Evolutionary conservation across 2,113 vertebrate genomes (phyloP).

Genomic region (Pomatostomus ruficeps): DNA sequence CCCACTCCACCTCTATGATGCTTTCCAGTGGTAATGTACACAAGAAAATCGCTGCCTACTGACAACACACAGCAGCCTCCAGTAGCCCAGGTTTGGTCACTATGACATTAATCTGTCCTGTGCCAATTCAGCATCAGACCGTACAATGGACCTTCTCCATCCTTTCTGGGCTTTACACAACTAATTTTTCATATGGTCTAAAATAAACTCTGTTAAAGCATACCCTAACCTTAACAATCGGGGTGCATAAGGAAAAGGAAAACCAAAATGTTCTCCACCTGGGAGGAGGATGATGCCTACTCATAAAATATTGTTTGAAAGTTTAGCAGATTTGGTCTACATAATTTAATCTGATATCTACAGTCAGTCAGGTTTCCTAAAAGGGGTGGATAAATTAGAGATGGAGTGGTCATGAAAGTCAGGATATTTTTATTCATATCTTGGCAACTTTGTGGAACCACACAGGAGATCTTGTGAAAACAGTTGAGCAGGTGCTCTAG

Average conservation of each 20-base stretch:
- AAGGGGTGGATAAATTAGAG: background rate
- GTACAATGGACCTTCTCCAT: background rate
- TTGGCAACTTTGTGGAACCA: background rate
- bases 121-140: background rate
- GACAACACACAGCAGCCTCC: background rate
- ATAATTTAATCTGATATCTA: background rate
- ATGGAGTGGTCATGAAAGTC: background rate
- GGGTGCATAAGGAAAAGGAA: background rate
- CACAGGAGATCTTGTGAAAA: background rate
- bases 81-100: background rate
- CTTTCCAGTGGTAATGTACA: background rate
- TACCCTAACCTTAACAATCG: background rate
- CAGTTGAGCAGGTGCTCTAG: background rate
- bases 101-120: background rate
- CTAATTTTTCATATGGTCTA: background rate
- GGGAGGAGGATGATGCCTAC: background rate
- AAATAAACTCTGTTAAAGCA: background rate
- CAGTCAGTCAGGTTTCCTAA: background rate
- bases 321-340: background rate
- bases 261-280: background rate
- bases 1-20: background rate
- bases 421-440: background rate
- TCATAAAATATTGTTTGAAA: background rate
- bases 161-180: background rate
- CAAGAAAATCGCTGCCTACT: background rate